These are phyloP conservation scores for Agrotis ipsilon DNA, from an alignment of 2,888 invertebrate species.

Conservation along the genomic window DNA sequence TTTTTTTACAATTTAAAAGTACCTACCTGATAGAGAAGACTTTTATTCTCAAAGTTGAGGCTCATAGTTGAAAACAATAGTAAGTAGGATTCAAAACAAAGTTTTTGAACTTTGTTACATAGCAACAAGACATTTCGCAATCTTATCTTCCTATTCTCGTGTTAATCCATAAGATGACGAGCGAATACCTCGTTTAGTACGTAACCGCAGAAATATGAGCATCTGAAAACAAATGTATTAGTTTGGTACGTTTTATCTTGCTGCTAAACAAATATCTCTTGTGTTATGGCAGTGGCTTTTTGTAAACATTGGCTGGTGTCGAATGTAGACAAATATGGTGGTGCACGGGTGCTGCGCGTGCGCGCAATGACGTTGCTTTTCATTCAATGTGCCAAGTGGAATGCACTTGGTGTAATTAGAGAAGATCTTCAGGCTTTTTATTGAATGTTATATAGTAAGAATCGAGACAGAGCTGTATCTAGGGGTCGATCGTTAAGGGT, in stretches of 20 bases:
- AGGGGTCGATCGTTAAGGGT: too few species aligned
- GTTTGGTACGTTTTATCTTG: slow-evolving; percentile 45
- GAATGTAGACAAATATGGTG: slow-evolving; percentile 26
- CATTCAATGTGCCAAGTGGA: slow-evolving; percentile 13
- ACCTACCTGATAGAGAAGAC: too few species aligned
- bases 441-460: neutral
- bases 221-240: slow-evolving; percentile 47
- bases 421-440: neutral
- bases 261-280: slow-evolving; percentile 48
- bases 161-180: slow-evolving; percentile 61
- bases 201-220: slow-evolving; percentile 62
- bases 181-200: slow-evolving; percentile 61
- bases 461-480: too few species aligned
- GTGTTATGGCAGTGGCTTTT: slow-evolving; percentile 17
- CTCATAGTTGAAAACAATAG: neutral
- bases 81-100: neutral
- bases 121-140: slow-evolving; percentile 63
- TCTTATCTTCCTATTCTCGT: slow-evolving; percentile 62
- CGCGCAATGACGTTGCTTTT: slow-evolving; percentile 4
- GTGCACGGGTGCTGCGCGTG: slow-evolving; percentile 3
- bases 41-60: too few species aligned
- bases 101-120: slow-evolving; percentile 36
- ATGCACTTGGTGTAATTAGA: slow-evolving; percentile 2
- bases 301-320: slow-evolving; percentile 34
- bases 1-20: too few species aligned